Evolutionary conservation across 1,140 invertebrate species (phyloP).

Genomic region (Parasteatoda tepidariorum): DNA sequence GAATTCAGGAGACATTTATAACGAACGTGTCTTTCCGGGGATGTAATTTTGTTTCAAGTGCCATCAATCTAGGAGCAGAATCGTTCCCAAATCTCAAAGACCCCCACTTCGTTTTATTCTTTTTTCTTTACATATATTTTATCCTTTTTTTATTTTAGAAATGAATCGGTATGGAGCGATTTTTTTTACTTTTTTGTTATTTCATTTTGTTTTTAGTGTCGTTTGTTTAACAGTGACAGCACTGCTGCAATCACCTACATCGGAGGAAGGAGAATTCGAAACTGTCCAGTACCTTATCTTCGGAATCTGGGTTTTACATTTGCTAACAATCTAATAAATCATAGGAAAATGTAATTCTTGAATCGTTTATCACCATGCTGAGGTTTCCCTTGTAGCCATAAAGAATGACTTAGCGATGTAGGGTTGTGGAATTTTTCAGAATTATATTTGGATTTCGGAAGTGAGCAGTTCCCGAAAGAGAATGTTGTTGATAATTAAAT

Average conservation of each 20-base stretch:
- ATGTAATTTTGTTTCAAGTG: conserved; percentile 60
- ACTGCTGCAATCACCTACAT: background rate
- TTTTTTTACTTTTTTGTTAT: background rate
- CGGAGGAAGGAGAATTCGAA: background rate
- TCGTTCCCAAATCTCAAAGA: conserved; percentile 51
- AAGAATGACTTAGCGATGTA: too few relatives aligned
- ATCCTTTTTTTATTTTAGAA: background rate
- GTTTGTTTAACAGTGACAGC: background rate
- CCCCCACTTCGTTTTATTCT: conserved; percentile 14
- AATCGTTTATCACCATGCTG: background rate
- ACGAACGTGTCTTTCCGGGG: conserved; percentile 56
- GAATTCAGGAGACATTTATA: conserved; percentile 59
- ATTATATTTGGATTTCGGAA: too few relatives aligned
- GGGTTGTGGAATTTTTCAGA: too few relatives aligned
- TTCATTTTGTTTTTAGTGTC: background rate
- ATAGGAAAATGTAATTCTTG: background rate
- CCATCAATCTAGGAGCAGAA: conserved; percentile 41
- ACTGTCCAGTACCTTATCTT: background rate
- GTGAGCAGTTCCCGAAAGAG: too few relatives aligned
- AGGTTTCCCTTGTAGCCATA: background rate
- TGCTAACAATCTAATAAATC: background rate
- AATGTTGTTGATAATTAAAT: too few relatives aligned
- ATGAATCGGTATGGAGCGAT: background rate
- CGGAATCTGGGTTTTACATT: background rate
- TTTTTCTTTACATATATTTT: background rate